Conservation (phyloP, 1,140 invertebrate species). For the Brachionus rotundiformis region DNA sequence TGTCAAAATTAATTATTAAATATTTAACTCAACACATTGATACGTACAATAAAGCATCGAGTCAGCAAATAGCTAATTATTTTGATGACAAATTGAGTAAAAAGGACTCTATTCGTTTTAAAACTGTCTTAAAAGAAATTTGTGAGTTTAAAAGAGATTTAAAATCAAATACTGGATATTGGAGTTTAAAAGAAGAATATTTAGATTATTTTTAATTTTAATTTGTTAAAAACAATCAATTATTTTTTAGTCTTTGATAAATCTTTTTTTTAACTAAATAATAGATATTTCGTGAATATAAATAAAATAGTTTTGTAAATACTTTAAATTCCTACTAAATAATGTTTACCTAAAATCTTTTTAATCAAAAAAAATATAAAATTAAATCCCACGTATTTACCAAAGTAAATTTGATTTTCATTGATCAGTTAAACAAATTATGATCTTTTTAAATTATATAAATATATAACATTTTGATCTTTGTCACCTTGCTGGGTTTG, state of each 20-base stretch:
- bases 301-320: too few species aligned
- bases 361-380: too few species aligned
- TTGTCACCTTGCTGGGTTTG: too few species aligned
- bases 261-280: neutral
- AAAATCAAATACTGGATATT: conserved; percentile 24
- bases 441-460: too few species aligned
- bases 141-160: conserved; percentile 21
- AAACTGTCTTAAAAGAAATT: conserved; percentile 42
- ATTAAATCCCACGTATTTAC: too few species aligned
- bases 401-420: too few species aligned
- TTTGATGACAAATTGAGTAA: conserved; percentile 26
- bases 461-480: too few species aligned
- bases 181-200: conserved; percentile 51
- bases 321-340: too few species aligned
- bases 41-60: conserved; percentile 30
- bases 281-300: too few species aligned
- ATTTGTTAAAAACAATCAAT: neutral
- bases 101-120: conserved; percentile 24
- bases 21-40: neutral
- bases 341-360: too few species aligned
- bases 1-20: conserved; percentile 46
- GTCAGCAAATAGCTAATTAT: conserved; percentile 33
- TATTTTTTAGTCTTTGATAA: neutral
- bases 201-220: conserved; percentile 10
- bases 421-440: too few species aligned